Percentiles rank a stretch among this genome's conserved stretches.
phyloP scores from a whole-genome alignment of 2,888 invertebrate genomes.

The Netelia virgata region DNA sequence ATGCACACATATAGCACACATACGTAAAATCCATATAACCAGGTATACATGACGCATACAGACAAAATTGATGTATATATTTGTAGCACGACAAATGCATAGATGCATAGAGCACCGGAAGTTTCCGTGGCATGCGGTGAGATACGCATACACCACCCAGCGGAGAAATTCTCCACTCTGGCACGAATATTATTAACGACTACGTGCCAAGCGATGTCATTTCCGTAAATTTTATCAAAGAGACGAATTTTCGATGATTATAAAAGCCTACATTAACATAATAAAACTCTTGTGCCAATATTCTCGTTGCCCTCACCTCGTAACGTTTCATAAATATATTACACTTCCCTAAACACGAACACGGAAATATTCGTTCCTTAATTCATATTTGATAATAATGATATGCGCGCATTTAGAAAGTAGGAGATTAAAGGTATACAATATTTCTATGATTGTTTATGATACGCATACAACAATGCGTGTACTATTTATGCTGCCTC shows the following conservation, averaged over 20 bases:
- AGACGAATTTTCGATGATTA: no score
- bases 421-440: not conserved
- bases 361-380: not conserved
- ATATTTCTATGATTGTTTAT: not conserved
- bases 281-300: not conserved
- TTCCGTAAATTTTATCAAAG: not conserved
- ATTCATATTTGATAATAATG: not conserved
- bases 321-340: slow-evolving; percentile 3
- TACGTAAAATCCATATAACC: slow-evolving; percentile 6
- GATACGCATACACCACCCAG: not conserved
- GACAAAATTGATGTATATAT: not conserved
- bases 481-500: not conserved
- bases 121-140: not conserved
- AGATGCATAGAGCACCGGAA: not conserved
- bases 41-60: not conserved
- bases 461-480: not conserved
- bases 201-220: not conserved
- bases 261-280: not conserved
- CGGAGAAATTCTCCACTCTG: not conserved
- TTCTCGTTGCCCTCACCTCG: not conserved
- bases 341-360: slow-evolving; percentile 10
- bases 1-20: slow-evolving; percentile 32
- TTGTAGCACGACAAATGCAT: not conserved
- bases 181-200: not conserved
- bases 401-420: slow-evolving; percentile 8